Conservation (phyloP, 2,113 vertebrate species). For the Hemiprocne comata region DNA sequence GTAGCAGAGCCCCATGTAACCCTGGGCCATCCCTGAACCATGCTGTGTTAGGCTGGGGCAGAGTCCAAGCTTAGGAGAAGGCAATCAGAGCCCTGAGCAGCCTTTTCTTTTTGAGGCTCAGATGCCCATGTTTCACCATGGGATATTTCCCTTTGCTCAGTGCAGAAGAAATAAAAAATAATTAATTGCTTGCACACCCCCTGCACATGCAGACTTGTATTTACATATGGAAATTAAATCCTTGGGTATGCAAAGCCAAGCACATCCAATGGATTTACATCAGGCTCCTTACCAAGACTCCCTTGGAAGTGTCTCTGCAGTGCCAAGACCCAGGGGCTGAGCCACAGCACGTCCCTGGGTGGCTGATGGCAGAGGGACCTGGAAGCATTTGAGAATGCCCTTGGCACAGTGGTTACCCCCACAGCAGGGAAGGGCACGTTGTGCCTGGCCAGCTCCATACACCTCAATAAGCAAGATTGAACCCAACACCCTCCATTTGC, state of each 20-base stretch:
- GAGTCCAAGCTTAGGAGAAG: background rate
- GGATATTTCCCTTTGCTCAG: background rate
- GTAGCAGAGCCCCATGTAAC: background rate
- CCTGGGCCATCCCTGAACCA: background rate
- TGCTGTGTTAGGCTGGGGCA: background rate
- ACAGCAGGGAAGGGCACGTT: background rate
- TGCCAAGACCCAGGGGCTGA: background rate
- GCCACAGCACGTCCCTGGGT: rapidly evolving
- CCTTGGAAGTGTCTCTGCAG: background rate
- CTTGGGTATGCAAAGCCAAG: conserved; percentile 21
- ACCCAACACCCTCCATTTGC: background rate
- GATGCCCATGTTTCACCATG: background rate
- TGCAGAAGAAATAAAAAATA: background rate
- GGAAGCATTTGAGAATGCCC: background rate
- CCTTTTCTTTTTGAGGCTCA: background rate
- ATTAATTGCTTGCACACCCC: background rate
- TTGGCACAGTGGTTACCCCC: background rate
- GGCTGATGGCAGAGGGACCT: background rate
- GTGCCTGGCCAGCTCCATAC: rapidly evolving
- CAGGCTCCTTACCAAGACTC: background rate
- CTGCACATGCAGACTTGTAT: background rate
- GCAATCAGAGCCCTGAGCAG: background rate
- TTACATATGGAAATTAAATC: conserved; percentile 50
- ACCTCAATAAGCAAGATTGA: background rate
- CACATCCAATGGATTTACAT: conserved; percentile 39